phyloP scores from a whole-genome alignment of 2,797 vertebrate genomes.

The Varecia variegata region DNA sequence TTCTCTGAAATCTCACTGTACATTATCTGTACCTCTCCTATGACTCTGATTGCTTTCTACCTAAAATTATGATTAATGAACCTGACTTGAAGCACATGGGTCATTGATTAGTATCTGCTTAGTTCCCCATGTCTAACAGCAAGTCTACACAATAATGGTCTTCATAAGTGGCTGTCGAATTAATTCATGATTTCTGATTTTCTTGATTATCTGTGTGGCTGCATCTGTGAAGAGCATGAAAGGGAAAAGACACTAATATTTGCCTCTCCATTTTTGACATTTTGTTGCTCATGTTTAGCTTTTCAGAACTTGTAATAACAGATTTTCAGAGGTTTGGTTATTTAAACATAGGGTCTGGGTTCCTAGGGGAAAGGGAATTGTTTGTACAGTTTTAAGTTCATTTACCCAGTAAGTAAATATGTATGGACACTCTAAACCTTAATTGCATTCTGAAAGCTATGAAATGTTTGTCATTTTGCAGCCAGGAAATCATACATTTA shows the following conservation, averaged over 20 bases:
- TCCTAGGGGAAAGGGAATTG: neutral
- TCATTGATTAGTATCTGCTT: neutral
- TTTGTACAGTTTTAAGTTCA: neutral
- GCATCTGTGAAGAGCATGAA: neutral
- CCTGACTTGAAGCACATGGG: too few relatives aligned
- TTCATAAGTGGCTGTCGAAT: neutral
- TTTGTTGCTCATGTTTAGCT: neutral
- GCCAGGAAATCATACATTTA: neutral
- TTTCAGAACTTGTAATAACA: neutral
- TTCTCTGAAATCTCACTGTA: neutral
- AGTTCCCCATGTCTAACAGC: neutral
- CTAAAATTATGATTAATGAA: neutral
- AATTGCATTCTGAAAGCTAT: neutral
- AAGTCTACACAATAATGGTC: neutral
- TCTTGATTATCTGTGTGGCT: neutral
- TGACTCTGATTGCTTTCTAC: neutral
- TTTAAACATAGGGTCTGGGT: neutral
- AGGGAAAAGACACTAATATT: neutral
- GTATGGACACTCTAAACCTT: neutral
- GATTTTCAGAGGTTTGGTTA: neutral
- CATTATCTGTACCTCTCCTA: neutral
- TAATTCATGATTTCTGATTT: neutral
- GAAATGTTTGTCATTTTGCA: neutral
- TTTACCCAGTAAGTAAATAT: neutral
- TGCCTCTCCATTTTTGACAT: neutral